Percentiles rank a stretch among this genome's conserved stretches.
These are phyloP conservation scores for Cervus canadensis DNA, from an alignment of 2,113 vertebrate genomes.

Conservation along the genomic window DNA sequence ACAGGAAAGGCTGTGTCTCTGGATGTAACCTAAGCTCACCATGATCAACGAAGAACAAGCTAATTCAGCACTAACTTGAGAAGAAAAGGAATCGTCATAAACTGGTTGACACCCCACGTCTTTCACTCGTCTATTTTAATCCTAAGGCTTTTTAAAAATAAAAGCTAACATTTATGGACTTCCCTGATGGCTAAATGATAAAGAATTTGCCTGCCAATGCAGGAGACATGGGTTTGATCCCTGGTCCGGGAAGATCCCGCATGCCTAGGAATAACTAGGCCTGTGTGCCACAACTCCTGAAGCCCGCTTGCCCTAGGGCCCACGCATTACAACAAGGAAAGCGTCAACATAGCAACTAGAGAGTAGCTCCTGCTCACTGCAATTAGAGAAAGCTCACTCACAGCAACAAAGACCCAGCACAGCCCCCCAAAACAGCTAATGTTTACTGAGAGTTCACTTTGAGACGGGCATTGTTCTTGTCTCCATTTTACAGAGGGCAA, in stretches of 20 bases:
- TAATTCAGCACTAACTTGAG: neutral
- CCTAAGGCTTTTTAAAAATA: neutral
- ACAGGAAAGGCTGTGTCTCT: neutral
- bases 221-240: neutral
- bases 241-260: neutral
- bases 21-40: neutral
- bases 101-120: neutral
- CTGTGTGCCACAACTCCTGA: neutral
- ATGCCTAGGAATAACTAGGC: neutral
- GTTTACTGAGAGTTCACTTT: neutral
- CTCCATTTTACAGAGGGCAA: neutral
- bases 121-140: neutral
- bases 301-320: neutral
- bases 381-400: neutral
- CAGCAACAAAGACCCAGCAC: neutral
- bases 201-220: neutral
- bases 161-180: neutral
- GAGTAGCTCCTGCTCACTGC: neutral
- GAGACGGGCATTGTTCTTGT: neutral
- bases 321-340: neutral
- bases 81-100: neutral
- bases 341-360: neutral
- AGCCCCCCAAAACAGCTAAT: neutral
- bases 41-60: neutral
- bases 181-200: neutral